Evolutionary conservation across 2,113 vertebrate species (phyloP).

Genomic region (Sminthopsis crassicaudata): DNA sequence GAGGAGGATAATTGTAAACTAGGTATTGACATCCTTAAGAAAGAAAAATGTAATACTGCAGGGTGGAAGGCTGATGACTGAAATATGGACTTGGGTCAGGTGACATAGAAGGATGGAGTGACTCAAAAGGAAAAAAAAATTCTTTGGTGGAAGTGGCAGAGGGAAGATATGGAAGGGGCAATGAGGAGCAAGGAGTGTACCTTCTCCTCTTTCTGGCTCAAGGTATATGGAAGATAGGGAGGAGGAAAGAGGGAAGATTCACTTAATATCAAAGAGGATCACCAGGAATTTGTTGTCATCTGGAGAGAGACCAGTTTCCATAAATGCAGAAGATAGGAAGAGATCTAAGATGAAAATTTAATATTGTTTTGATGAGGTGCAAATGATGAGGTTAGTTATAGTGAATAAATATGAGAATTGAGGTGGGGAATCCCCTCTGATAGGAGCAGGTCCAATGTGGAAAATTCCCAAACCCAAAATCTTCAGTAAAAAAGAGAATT

Average conservation of each 20-base stretch:
- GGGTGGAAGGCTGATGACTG: background rate
- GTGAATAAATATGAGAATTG: too few species aligned
- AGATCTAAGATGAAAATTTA: background rate
- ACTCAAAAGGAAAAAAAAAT: background rate
- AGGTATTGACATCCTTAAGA: background rate
- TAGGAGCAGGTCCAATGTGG: too few species aligned
- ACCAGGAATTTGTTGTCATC: background rate
- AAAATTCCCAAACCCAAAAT: too few species aligned
- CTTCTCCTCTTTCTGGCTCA: background rate
- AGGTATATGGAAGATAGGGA: background rate
- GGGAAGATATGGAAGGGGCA: background rate
- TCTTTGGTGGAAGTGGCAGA: background rate
- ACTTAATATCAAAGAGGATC: background rate
- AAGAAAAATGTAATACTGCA: background rate
- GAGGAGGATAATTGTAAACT: background rate
- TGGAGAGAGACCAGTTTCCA: background rate
- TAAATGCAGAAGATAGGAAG: background rate
- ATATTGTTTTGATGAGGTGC: background rate
- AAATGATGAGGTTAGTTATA: too few species aligned
- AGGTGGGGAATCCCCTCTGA: too few species aligned
- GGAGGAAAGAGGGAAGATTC: background rate
- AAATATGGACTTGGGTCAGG: background rate
- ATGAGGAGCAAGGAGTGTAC: background rate
- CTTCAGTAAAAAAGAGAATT: too few species aligned
- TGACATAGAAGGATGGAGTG: background rate